Evolutionary conservation across 1,140 invertebrate species (phyloP).

Genomic region (Anthonomus grandis): DNA sequence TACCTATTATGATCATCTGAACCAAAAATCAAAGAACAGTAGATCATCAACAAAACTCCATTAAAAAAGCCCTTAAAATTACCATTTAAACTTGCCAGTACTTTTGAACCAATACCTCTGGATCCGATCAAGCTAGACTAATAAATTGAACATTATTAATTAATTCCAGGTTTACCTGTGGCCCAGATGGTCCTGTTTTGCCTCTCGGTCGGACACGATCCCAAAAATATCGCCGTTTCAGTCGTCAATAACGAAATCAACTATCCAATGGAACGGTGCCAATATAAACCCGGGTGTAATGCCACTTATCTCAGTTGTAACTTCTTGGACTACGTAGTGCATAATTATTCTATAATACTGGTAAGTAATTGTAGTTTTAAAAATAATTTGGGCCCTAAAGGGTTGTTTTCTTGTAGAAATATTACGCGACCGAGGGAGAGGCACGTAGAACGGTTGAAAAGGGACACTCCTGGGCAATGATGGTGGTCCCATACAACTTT

Average conservation of each 20-base stretch:
- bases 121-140: too few species aligned
- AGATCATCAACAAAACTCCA: too few species aligned
- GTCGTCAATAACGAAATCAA: slow-evolving; percentile 81
- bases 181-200: slow-evolving; percentile 96
- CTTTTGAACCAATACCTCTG: too few species aligned
- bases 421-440: slow-evolving; percentile 60
- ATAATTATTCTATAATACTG: slow-evolving; percentile 55
- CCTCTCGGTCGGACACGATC: slow-evolving; percentile 87
- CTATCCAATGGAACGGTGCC: slow-evolving; percentile 53
- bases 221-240: slow-evolving; percentile 77
- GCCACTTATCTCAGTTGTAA: slow-evolving; percentile 72
- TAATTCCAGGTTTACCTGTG: slow-evolving; percentile 49
- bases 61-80: too few species aligned
- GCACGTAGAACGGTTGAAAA: slow-evolving; percentile 67
- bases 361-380: slow-evolving; percentile 37
- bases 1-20: too few species aligned
- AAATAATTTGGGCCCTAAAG: neutral
- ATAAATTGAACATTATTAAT: neutral
- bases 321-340: slow-evolving; percentile 66
- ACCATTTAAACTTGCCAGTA: too few species aligned
- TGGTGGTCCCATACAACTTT: slow-evolving; percentile 85
- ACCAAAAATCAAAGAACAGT: too few species aligned
- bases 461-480: slow-evolving; percentile 81
- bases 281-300: slow-evolving; percentile 55
- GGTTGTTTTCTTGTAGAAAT: slow-evolving; percentile 26